Evolutionary conservation across 2,797 vertebrate species (phyloP).

Genomic region (Eidolon dupreanum): DNA sequence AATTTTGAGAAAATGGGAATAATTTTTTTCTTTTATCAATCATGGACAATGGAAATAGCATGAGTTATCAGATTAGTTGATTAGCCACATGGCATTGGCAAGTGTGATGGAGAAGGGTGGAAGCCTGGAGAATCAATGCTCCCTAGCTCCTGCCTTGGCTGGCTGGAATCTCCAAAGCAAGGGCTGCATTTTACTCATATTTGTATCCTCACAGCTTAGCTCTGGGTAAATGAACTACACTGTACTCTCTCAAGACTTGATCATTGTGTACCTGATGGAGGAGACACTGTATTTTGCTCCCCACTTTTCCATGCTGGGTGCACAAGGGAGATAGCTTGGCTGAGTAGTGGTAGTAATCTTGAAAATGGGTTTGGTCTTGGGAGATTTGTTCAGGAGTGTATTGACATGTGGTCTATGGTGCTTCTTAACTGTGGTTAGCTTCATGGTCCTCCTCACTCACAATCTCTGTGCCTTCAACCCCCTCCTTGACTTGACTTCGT

Average conservation of each 20-base stretch:
- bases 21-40: background rate
- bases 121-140: background rate
- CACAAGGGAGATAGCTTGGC: background rate
- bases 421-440: background rate
- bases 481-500: background rate
- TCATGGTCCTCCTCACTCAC: background rate
- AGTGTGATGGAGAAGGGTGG: background rate
- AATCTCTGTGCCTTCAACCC: background rate
- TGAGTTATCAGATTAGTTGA: background rate
- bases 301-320: too few relatives aligned
- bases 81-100: background rate
- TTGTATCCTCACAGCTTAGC: background rate
- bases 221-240: background rate
- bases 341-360: background rate
- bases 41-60: background rate
- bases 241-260: background rate
- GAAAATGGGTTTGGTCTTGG: background rate
- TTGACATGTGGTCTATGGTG: too few relatives aligned
- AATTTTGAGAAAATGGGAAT: background rate
- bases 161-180: background rate
- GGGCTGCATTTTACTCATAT: background rate
- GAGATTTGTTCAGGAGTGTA: background rate
- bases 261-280: background rate
- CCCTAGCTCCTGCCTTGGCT: background rate
- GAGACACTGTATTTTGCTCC: background rate